Base-by-base conservation (phyloP, 2,113 vertebrate genomes). In the Cyprinodon tularosa region DNA sequence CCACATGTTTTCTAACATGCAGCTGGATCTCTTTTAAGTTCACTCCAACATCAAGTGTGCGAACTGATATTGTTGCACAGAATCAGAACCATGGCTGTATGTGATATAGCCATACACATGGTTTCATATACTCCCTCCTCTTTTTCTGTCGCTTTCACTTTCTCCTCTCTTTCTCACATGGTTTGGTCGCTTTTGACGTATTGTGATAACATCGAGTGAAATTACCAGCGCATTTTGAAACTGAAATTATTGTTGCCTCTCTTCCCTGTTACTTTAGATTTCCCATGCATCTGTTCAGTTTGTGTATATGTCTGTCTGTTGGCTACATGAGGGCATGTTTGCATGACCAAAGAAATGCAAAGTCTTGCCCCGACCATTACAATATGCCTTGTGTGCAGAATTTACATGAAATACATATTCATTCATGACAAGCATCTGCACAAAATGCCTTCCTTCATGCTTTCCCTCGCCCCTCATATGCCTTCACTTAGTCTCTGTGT, bases 351-450 rank as follows among this genome's bases (percentile, higher is more conserved):
- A 89, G 75, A 91, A 84, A 90, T 89, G 86, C 89, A 89, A 88
- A 89, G 76, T 88, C 76, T 77, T 6, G 72, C 76, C 50, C 38
- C 61, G 68, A 74, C 72, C 78, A 84, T 89, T 65, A 53, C 83
- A 83, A 75, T 84, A 64, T 85, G 77, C 48, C 78, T 73, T 66
- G 80, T 78, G 78, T 85, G 80, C 72, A 63, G 73, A 74, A 90
- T 90, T 90, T 90, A 89, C 90, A 89, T 90, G 80, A 88, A 89
- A 87, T 90, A 74, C 86, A 87, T 88, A 86, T 90, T 88, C 78
- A 90, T 87, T 68, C 72, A 40, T 62, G 72, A 82, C 84, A 76
- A 69, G 82, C 76, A 62, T 66, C 71, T 76, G 70, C 80, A 79
- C 1, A 3, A 79, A 77, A 59, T 45, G 68, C 62, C 84, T 75